These are phyloP conservation scores for Drosophila auraria DNA, from an alignment of 1,140 invertebrate species.

Conservation along the genomic window DNA sequence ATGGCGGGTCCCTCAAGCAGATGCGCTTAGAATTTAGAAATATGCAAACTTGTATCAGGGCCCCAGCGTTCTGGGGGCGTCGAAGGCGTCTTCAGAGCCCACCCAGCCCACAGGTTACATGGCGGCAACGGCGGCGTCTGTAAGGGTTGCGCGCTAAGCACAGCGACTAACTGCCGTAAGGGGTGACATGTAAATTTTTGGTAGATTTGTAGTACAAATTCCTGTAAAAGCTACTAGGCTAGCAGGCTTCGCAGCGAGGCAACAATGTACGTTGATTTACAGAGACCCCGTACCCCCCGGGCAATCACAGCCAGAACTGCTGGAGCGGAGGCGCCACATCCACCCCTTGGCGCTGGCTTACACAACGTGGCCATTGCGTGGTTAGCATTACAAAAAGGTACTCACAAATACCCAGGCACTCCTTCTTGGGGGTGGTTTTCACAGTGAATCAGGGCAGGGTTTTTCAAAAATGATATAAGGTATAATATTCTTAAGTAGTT, in stretches of 20 bases:
- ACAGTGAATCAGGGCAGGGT: slow-evolving; percentile 8
- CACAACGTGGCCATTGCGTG: slow-evolving; percentile 20
- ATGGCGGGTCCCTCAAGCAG: slow-evolving; percentile 57
- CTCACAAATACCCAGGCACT: slow-evolving; percentile 46
- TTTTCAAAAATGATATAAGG: neutral
- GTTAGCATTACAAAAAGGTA: slow-evolving; percentile 28
- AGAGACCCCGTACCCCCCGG: neutral
- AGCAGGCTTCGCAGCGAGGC: slow-evolving; percentile 47
- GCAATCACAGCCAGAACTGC: slow-evolving; percentile 6
- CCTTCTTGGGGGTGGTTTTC: slow-evolving; percentile 16
- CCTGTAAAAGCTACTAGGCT: slow-evolving; percentile 84
- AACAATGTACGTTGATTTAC: slow-evolving; percentile 57
- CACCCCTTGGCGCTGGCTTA: slow-evolving; percentile 17
- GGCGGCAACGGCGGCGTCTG: slow-evolving; percentile 27
- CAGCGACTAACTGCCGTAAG: slow-evolving; percentile 32
- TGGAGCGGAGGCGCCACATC: neutral
- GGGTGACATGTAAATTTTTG: slow-evolving; percentile 71
- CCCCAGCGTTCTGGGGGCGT: slow-evolving; percentile 55
- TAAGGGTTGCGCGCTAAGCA: slow-evolving; percentile 67
- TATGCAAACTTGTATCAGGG: slow-evolving; percentile 82
- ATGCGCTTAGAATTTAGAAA: slow-evolving; percentile 83
- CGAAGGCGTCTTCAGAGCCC: slow-evolving; percentile 19
- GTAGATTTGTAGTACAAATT: slow-evolving; percentile 77
- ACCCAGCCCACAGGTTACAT: slow-evolving; percentile 22
- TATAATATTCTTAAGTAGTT: neutral